Conservation (phyloP, 2,797 vertebrate species). For the Periparus ater region DNA sequence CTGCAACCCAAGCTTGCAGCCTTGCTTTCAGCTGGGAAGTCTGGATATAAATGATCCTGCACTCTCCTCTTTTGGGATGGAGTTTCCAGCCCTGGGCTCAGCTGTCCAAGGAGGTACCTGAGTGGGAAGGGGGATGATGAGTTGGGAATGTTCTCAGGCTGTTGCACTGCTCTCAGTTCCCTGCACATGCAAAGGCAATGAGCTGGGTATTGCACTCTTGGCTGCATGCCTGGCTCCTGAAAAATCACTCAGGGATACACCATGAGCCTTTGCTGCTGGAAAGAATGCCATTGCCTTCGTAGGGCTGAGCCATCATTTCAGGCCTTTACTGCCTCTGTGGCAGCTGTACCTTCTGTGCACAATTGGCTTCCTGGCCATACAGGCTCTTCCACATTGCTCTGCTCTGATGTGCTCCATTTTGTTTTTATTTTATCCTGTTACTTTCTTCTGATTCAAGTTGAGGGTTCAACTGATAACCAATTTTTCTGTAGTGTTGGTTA, state of each 20-base stretch:
- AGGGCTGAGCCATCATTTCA: neutral
- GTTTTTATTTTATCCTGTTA: neutral
- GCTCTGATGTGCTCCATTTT: neutral
- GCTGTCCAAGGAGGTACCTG: neutral
- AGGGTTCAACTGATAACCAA: neutral
- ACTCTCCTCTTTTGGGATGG: neutral
- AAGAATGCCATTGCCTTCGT: neutral
- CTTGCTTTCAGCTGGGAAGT: neutral
- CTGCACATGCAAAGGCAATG: neutral
- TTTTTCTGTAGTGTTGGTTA: neutral
- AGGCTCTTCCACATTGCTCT: neutral
- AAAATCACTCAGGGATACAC: neutral
- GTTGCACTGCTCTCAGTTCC: neutral
- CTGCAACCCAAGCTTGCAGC: neutral
- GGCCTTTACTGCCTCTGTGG: neutral
- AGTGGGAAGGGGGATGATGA: neutral
- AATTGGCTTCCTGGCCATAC: neutral
- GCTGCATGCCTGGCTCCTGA: neutral
- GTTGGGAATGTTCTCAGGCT: neutral
- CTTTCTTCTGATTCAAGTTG: neutral
- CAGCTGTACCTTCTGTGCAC: neutral
- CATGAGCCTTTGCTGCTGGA: neutral
- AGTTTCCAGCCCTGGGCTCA: neutral
- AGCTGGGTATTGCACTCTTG: accelerated
- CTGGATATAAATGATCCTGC: accelerated